Evolutionary conservation across 2,888 invertebrate species (phyloP), one percentile per base, ranked within the genome.

Genomic region (Trisateles emortualis): DNA sequence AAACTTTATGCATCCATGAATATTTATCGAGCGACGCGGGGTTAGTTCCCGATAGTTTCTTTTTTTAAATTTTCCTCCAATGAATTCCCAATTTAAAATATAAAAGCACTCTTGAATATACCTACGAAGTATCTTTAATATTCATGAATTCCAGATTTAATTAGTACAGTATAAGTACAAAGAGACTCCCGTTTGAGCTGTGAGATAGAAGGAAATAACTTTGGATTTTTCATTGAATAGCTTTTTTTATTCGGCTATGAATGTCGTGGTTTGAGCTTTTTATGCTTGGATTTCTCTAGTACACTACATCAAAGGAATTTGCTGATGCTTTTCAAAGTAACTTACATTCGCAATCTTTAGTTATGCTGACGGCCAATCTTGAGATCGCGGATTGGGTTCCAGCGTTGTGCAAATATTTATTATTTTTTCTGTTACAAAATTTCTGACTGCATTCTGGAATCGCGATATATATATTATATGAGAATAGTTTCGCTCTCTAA

Each of bases 1-100:
- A 58, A 63, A 66, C 58, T 63, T 68, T 58, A 65, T 67, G 52
- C 42, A 47, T 44, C 48, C 58, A 68, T 71, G 69, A 74, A 76
- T 69, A 69, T 72, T 73, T 52, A 66, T 58, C 49, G 45, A 47
- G 32, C 51, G 17, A 49, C 41, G 16, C 40, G 43, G 44, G 8
- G 44, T 36, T 55, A 68, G 57, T 58, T 59, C 32, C n/a, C 49
- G 44, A 53, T 68, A 40, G 51, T 44, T 46, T 50, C 57, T 32
- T 46, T 50, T 59, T 32, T 58, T 64, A 60, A 61, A 19, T 48
- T 64, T 10, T 17, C 29, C 3, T 36, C 22, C 26, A 49, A 52
- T 57, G 30, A 54, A 67, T 55, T 64, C 30, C 46, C 24, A 48
- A 64, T 61, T 4, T 67, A 45, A 56, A 61, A 59, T 59, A 55